phyloP scores from a whole-genome alignment of 2,113 vertebrate genomes.

The Nicator chloris region DNA sequence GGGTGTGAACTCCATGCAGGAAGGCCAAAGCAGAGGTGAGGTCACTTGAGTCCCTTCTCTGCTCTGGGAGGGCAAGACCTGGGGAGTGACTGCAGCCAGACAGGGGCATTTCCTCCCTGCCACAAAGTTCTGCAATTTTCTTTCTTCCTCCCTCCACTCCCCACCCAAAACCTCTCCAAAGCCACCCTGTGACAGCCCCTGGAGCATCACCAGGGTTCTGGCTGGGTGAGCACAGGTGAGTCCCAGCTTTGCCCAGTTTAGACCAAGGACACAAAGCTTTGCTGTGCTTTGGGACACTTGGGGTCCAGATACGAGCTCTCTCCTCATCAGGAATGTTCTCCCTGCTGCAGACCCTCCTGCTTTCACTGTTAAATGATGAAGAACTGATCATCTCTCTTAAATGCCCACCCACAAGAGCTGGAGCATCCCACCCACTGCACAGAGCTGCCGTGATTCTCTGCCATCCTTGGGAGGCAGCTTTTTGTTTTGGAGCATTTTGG shows the following conservation, averaged over 20 bases:
- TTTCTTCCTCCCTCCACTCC: not conserved
- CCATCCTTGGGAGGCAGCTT: not conserved
- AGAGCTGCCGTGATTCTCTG: not conserved
- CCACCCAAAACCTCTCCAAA: not conserved
- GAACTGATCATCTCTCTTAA: not conserved
- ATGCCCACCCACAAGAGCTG: not conserved
- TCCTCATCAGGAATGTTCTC: not conserved
- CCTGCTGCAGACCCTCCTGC: not conserved
- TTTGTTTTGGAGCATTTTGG: not conserved
- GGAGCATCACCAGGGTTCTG: not conserved
- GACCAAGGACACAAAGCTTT: not conserved
- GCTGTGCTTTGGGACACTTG: accelerated
- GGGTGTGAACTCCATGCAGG: not conserved
- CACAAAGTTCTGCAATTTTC: not conserved
- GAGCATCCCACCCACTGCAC: not conserved
- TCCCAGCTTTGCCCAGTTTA: not conserved
- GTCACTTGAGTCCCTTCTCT: not conserved
- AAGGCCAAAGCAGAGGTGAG: not conserved
- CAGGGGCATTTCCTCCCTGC: not conserved
- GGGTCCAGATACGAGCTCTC: not conserved
- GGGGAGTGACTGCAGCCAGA: not conserved
- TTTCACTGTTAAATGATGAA: not conserved
- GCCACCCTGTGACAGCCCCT: not conserved
- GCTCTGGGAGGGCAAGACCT: accelerated
- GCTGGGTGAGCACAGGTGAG: accelerated